These are phyloP conservation scores for Triplophysa siluroides DNA, from an alignment of 2,113 vertebrate species.

Conservation along the genomic window DNA sequence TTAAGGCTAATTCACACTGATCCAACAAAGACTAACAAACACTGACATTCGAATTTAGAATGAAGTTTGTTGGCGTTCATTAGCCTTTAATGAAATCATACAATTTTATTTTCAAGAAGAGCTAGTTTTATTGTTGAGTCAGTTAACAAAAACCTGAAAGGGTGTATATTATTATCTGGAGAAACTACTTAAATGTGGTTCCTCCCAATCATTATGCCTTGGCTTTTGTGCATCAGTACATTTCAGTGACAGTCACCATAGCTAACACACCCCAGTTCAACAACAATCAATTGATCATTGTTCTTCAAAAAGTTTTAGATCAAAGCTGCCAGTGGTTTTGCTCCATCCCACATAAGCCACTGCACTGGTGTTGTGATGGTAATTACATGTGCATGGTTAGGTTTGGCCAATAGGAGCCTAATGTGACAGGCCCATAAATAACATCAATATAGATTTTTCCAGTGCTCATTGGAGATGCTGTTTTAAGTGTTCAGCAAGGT, in stretches of 20 bases:
- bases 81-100: too few species aligned
- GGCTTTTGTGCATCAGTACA: background rate
- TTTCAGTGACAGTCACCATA: background rate
- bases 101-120: background rate
- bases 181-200: background rate
- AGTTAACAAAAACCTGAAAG: background rate
- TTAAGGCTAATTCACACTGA: too few species aligned
- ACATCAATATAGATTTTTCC: slow-evolving; percentile 78
- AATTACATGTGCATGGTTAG: slow-evolving; percentile 60
- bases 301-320: background rate
- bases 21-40: too few species aligned
- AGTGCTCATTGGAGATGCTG: slow-evolving; percentile 59
- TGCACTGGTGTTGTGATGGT: slow-evolving; percentile 1
- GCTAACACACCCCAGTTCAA: background rate
- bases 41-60: too few species aligned
- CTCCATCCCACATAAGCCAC: too few species aligned
- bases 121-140: background rate
- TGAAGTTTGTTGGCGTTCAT: too few species aligned
- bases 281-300: background rate
- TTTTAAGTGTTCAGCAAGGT: slow-evolving; percentile 44
- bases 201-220: background rate
- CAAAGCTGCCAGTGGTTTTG: too few species aligned
- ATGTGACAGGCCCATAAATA: slow-evolving; percentile 65
- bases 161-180: background rate
- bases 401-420: slow-evolving; percentile 55